Conservation (phyloP, 2,113 vertebrate genomes). For the Psittacara wagleri region DNA sequence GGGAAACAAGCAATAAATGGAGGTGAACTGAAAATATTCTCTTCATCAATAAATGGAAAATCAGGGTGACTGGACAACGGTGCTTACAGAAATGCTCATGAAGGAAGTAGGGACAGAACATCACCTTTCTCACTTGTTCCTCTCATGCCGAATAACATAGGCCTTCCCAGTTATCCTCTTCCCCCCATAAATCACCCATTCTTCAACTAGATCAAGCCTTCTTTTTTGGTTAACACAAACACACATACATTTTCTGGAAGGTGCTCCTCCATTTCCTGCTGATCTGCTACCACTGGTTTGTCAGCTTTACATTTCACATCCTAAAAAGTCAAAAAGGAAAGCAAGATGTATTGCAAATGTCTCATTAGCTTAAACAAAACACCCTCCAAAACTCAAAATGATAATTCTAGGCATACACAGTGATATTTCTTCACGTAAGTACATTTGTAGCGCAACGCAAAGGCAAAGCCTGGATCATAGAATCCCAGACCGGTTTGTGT, state of each 20-base stretch:
- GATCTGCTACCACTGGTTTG: neutral
- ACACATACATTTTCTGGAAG: conserved; percentile 49
- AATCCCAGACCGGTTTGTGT: neutral
- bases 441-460: neutral
- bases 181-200: neutral
- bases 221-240: neutral
- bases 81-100: neutral
- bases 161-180: neutral
- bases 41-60: neutral
- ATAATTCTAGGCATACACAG: neutral
- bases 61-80: neutral
- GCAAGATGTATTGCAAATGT: neutral
- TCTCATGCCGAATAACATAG: neutral
- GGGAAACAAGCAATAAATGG: neutral
- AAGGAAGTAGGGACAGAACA: neutral
- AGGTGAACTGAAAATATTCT: neutral
- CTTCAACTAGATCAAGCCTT: neutral
- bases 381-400: neutral
- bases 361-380: neutral
- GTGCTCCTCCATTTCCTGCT: conserved; percentile 45
- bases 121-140: neutral
- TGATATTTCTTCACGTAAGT: rapidly evolving
- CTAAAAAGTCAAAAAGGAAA: conserved; percentile 3
- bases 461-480: neutral
- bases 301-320: conserved; percentile 36